phyloP scores from a whole-genome alignment of 1,140 invertebrate genomes.

The Lineus longissimus region DNA sequence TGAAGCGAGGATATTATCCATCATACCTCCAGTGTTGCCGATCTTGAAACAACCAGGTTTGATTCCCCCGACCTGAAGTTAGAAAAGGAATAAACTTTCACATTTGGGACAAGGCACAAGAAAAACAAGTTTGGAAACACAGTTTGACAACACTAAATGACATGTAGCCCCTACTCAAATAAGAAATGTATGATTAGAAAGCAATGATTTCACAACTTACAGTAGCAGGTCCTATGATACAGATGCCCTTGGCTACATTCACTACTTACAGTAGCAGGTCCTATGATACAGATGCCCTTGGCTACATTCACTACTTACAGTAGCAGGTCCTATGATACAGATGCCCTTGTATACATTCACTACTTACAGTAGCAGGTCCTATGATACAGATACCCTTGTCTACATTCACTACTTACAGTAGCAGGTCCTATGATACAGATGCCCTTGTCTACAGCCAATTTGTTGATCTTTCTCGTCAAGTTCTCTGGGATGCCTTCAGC shows the following conservation, averaged over 20 bases:
- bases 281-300: too few species aligned
- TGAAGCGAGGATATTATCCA: slow-evolving; percentile 97
- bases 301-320: too few species aligned
- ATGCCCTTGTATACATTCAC: too few species aligned
- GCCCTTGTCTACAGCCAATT: slow-evolving; percentile 74
- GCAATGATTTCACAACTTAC: too few species aligned
- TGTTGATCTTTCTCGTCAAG: slow-evolving; percentile 90
- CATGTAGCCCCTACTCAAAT: neutral
- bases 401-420: slow-evolving; percentile 92
- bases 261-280: slow-evolving; percentile 95
- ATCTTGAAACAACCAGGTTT: slow-evolving; percentile 99
- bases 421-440: slow-evolving; percentile 93
- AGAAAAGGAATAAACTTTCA: too few species aligned
- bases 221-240: too few species aligned
- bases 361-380: slow-evolving; percentile 95
- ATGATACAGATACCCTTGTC: too few species aligned
- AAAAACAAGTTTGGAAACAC: neutral
- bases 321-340: too few species aligned
- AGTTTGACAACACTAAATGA: too few species aligned
- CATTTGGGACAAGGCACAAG: too few species aligned
- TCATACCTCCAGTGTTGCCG: slow-evolving; percentile 99
- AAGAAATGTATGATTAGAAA: too few species aligned
- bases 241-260: too few species aligned
- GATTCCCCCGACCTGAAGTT: slow-evolving; percentile 69
- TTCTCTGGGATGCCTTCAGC: slow-evolving; percentile 99